Conservation (phyloP, 2,797 vertebrate species). For the Emys orbicularis region DNA sequence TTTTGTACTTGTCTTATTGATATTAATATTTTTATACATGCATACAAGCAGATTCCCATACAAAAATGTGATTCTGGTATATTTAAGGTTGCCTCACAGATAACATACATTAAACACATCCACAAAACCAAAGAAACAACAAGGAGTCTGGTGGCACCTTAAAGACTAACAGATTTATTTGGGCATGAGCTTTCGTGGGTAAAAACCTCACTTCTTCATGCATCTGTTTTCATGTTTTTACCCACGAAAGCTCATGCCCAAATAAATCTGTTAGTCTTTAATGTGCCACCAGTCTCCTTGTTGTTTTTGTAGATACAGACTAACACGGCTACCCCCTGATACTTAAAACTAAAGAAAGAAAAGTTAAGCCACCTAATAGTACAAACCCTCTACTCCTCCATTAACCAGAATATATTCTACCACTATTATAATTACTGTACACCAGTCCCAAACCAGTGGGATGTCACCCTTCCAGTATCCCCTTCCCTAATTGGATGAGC, state of each 20-base stretch:
- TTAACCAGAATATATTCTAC: background rate
- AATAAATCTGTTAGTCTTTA: too few species aligned
- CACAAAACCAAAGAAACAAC: background rate
- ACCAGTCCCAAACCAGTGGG: background rate
- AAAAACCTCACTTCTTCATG: too few species aligned
- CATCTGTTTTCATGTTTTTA: too few species aligned
- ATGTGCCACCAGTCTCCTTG: too few species aligned
- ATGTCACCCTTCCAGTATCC: background rate
- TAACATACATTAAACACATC: background rate
- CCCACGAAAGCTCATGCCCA: too few species aligned
- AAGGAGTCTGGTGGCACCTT: too few species aligned
- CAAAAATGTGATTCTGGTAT: background rate
- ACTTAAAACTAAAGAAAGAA: background rate
- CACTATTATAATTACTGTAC: background rate
- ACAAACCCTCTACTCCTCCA: background rate
- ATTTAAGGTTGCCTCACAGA: background rate
- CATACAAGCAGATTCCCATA: background rate
- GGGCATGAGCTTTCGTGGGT: too few species aligned
- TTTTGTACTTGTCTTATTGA: background rate
- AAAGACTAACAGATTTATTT: too few species aligned
- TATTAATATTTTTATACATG: background rate
- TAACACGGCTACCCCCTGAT: too few species aligned
- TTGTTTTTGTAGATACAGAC: too few species aligned
- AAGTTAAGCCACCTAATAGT: background rate
- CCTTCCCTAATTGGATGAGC: background rate